These are phyloP conservation scores for Gymnocypris eckloni DNA, from an alignment of 2,797 vertebrate genomes.

Conservation along the genomic window DNA sequence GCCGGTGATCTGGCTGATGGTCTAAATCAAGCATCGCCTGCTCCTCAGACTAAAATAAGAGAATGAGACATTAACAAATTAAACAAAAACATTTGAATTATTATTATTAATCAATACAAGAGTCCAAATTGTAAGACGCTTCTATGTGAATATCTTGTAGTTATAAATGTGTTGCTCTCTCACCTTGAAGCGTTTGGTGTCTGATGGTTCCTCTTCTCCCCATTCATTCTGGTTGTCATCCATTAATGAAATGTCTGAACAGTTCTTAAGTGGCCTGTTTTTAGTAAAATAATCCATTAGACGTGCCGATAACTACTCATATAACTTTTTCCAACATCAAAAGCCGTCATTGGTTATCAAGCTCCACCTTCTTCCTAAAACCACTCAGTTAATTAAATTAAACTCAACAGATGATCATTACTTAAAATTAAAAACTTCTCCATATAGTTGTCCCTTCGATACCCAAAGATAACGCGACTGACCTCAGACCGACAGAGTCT, in stretches of 20 bases:
- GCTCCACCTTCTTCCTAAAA: conserved; percentile 62
- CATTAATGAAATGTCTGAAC: conserved; percentile 92
- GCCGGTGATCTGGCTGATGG: conserved; percentile 92
- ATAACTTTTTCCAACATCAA: conserved; percentile 54
- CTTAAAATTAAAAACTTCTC: conserved; percentile 59
- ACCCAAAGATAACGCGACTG: conserved; percentile 69
- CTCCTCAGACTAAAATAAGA: conserved; percentile 85
- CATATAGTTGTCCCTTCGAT: neutral
- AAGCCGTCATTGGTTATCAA: conserved; percentile 68
- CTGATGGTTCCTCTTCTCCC: conserved; percentile 88
- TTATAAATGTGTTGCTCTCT: conserved; percentile 56
- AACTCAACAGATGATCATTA: conserved; percentile 66
- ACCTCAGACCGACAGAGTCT: conserved; percentile 97
- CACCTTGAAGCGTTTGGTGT: conserved; percentile 93
- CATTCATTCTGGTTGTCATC: conserved; percentile 96
- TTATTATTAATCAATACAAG: neutral
- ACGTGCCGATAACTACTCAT: conserved; percentile 57
- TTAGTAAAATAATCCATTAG: conserved; percentile 61
- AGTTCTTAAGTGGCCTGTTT: conserved; percentile 91
- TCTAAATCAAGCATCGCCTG: conserved; percentile 87
- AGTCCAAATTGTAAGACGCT: neutral
- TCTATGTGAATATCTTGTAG: neutral
- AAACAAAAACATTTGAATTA: neutral
- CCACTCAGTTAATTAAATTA: conserved; percentile 67
- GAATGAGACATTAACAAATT: neutral